Evolutionary conservation across 2,797 vertebrate species (phyloP).

Genomic region (Avahi laniger): DNA sequence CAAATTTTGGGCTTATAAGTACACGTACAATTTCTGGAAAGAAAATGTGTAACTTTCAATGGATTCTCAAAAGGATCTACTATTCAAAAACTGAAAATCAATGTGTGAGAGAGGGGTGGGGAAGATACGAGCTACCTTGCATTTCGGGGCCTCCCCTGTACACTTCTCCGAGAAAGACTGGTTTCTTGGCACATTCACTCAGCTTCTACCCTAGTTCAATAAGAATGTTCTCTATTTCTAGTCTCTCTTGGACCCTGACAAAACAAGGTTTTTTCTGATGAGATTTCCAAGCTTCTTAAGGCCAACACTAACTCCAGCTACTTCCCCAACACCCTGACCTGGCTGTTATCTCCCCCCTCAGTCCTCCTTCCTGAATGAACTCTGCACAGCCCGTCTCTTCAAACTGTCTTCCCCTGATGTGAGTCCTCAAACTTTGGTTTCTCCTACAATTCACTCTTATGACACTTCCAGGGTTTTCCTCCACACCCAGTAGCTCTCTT

Average conservation of each 20-base stretch:
- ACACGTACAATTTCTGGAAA: background rate
- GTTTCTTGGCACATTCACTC: background rate
- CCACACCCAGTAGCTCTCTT: background rate
- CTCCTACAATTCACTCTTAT: background rate
- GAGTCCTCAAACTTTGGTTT: background rate
- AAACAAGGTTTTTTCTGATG: background rate
- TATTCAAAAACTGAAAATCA: background rate
- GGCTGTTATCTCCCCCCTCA: fast-evolving
- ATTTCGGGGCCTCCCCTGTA: no score
- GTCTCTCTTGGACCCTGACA: background rate
- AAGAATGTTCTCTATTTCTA: background rate
- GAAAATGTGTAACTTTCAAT: background rate
- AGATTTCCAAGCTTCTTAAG: background rate
- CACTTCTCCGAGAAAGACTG: background rate
- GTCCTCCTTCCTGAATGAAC: background rate
- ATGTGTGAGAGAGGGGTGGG: background rate
- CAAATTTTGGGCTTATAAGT: background rate
- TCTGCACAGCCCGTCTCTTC: background rate
- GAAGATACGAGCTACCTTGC: background rate
- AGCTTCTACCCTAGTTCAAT: background rate
- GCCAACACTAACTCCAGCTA: background rate
- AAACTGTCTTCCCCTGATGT: background rate
- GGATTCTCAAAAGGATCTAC: background rate
- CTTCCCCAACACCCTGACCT: no score
- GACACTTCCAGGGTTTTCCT: background rate